phyloP scores from a whole-genome alignment of 2,113 vertebrate species.

The Grus americana region DNA sequence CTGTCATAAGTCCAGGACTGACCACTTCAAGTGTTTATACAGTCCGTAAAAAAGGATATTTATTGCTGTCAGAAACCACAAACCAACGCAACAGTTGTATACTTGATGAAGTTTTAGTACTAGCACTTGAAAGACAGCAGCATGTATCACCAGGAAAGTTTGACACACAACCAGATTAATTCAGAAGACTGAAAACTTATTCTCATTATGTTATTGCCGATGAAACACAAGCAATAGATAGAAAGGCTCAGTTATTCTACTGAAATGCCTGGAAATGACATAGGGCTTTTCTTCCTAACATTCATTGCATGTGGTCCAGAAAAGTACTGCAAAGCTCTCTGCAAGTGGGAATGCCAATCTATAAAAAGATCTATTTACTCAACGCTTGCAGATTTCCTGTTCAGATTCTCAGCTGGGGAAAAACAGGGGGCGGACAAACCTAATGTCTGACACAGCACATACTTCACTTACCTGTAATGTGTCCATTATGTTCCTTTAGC shows the following conservation, averaged over 20 bases:
- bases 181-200: neutral
- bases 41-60: neutral
- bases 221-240: neutral
- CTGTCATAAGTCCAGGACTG: neutral
- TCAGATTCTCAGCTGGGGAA: neutral
- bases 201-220: neutral
- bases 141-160: neutral
- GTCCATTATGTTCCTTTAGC: conserved; percentile 97
- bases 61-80: neutral
- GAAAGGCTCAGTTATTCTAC: neutral
- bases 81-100: neutral
- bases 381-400: neutral
- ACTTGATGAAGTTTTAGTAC: neutral
- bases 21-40: neutral
- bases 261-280: neutral
- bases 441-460: neutral
- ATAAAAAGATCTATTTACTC: conserved; percentile 1
- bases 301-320: neutral
- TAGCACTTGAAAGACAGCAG: neutral
- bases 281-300: neutral
- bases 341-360: neutral
- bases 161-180: neutral
- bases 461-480: conserved; percentile 88
- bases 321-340: neutral
- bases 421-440: neutral